Evolutionary conservation across 2,888 invertebrate genomes (phyloP), one percentile per base, ranked within the genome.

Genomic region (Glaucopsyche alexis): DNA sequence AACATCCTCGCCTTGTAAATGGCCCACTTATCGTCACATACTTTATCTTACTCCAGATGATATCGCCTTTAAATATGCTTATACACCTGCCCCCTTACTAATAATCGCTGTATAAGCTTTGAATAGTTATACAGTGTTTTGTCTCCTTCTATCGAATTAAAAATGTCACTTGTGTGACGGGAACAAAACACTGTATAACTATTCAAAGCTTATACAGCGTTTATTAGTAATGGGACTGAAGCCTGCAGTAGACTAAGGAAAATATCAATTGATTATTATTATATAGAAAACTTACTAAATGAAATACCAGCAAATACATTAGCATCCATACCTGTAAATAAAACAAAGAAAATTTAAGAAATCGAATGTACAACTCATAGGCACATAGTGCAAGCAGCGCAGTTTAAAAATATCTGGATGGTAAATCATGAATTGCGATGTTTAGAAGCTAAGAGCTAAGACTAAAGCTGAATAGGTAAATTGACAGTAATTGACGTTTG

Each of bases 1-100:
- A 71, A 72, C 72, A 72, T 72, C 72, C 72, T 66, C 66, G 66
- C 66, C 66, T 65, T 72, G 42, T 52, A 52, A 72, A 49, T 69
- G 67, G 67, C 16, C 67, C 67, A 67, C 16, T 67, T 67, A 42
- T 66, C 45, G 66, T 2, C 42, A 45, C 45, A 60, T 45, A 40
- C 40, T 65, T 13, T 66, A 66, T 66, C 19, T 66, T 42, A 66
- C 14, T 60, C 29, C 60, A 60, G 60, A 60, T 38, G 29, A 66
- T 42, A 66, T 42, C 13, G 65, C 42, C 16, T n/a, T n/a, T n/a
- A n/a, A n/a, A 42, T 66, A 66, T 66, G 66, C 66, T 66, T 42
- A 66, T 66, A 14, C 66, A 66, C 66, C 66, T 42, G 40, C 38
- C n/a, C n/a, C n/a, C n/a, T n/a, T n/a, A n/a, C n/a, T n/a, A n/a